Percentiles rank a stretch among this genome's conserved stretches.
phyloP scores from a whole-genome alignment of 2,797 vertebrate species.

The Sardinella longiceps region DNA sequence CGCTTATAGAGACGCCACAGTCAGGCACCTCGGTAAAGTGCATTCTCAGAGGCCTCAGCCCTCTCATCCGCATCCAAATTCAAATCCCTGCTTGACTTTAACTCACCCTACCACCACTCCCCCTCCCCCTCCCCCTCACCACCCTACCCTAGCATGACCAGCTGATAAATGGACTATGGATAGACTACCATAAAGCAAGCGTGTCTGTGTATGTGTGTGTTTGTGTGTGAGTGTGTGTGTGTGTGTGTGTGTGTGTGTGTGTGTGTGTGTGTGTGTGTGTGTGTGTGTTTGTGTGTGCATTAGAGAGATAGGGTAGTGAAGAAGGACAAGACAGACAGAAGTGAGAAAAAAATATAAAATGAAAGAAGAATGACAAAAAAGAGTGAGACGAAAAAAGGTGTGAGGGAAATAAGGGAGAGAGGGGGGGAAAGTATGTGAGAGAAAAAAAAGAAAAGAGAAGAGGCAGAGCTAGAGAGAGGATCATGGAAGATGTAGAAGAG shows the following conservation, averaged over 20 bases:
- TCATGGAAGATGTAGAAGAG: not conserved
- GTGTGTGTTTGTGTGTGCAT: too few species aligned
- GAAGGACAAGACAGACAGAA: too few species aligned
- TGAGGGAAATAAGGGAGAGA: not conserved
- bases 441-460: not conserved
- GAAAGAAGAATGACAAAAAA: too few species aligned
- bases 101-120: not conserved
- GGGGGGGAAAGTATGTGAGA: not conserved
- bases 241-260: not conserved
- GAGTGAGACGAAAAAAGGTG: too few species aligned
- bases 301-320: too few species aligned
- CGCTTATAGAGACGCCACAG: constrained; percentile 69
- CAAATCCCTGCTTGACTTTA: constrained; percentile 76
- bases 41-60: constrained; percentile 71
- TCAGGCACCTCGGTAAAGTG: constrained; percentile 77
- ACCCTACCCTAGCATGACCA: not conserved
- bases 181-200: constrained; percentile 52
- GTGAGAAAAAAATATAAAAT: too few species aligned
- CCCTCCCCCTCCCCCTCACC: not conserved
- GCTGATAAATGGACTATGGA: constrained; percentile 77
- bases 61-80: constrained; percentile 51
- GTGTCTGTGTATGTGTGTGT: not conserved
- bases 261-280: too few species aligned
- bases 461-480: not conserved
- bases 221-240: too few species aligned